phyloP scores from a whole-genome alignment of 2,113 vertebrate genomes.

The Aspiorhynchus laticeps region DNA sequence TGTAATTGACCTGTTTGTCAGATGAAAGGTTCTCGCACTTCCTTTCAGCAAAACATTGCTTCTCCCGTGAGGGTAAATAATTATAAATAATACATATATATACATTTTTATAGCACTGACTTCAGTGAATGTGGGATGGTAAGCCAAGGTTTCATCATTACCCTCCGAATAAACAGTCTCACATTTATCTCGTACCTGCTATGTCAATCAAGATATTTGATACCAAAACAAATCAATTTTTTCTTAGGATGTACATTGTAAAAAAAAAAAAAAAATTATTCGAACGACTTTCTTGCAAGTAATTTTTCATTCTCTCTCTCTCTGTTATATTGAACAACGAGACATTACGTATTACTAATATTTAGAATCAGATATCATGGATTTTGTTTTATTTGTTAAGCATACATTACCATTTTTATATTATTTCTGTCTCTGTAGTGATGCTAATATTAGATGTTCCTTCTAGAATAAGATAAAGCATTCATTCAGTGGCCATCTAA shows the following conservation, averaged over 20 bases:
- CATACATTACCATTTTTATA: neutral
- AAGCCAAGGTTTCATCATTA: neutral
- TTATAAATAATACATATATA: neutral
- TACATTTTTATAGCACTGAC: neutral
- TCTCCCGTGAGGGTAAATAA: neutral
- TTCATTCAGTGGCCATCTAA: neutral
- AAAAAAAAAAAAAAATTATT: neutral
- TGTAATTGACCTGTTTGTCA: constrained; percentile 37
- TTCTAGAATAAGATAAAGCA: neutral
- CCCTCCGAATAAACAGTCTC: neutral
- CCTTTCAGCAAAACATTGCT: neutral
- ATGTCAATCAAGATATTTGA: neutral
- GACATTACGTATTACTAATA: neutral
- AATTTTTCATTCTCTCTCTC: neutral
- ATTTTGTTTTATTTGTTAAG: neutral
- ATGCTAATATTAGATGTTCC: neutral
- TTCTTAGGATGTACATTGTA: neutral
- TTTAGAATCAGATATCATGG: neutral
- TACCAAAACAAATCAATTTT: neutral
- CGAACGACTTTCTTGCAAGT: neutral
- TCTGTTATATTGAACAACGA: neutral
- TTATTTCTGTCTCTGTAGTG: neutral
- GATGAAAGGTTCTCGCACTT: neutral
- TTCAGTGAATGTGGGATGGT: neutral
- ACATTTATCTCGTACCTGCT: neutral